phyloP scores from a whole-genome alignment of 2,888 invertebrate genomes.

The Ormyrus thymus region DNA sequence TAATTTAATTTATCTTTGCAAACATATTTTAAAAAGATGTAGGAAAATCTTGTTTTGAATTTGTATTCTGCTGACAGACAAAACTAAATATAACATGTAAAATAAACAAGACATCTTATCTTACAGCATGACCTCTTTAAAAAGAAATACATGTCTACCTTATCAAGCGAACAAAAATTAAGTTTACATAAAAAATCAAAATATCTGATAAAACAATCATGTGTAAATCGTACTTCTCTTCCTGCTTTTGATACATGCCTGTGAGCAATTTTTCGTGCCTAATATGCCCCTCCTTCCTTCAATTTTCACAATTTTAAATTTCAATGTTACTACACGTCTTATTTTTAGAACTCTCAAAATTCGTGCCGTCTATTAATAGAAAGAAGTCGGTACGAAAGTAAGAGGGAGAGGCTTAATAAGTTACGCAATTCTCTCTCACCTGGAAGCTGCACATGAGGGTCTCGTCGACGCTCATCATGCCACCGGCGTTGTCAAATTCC shows the following conservation, averaged over 20 bases:
- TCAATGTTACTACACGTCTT: slow-evolving; percentile 30
- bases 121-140: neutral
- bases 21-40: too few relatives aligned
- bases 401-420: slow-evolving; percentile 21
- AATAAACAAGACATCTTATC: neutral
- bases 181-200: neutral
- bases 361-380: slow-evolving; percentile 41
- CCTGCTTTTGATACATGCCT: too few relatives aligned
- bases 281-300: too few relatives aligned
- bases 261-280: too few relatives aligned
- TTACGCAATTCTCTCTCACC: slow-evolving; percentile 77
- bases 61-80: slow-evolving; percentile 8
- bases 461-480: slow-evolving; percentile 99
- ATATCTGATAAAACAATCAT: neutral
- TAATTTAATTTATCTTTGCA: too few relatives aligned
- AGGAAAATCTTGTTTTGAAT: too few relatives aligned
- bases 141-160: neutral
- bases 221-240: neutral
- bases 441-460: slow-evolving; percentile 99
- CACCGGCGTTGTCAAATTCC: slow-evolving; percentile 99
- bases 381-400: neutral
- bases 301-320: slow-evolving; percentile 20
- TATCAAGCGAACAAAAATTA: neutral
- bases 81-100: neutral
- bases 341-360: slow-evolving; percentile 46